Conservation (phyloP, 2,797 vertebrate genomes). For the Chanos chanos region DNA sequence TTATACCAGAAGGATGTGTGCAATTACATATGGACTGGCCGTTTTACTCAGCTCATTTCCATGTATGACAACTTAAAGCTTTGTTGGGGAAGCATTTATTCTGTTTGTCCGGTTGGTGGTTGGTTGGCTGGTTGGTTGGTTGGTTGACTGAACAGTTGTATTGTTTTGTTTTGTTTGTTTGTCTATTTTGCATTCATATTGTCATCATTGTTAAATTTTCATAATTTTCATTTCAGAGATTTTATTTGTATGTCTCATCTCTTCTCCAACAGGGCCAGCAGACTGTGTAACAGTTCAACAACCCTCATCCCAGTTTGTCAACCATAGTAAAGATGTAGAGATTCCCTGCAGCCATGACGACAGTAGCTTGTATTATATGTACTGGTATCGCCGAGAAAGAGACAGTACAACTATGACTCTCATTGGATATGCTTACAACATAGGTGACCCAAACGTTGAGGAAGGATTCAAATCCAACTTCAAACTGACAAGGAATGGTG, state of each 20-base stretch:
- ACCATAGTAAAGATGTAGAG: background rate
- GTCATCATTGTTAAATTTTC: too few relatives aligned
- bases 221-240: background rate
- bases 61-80: too few relatives aligned
- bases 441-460: slow-evolving; percentile 32
- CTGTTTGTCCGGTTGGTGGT: too few relatives aligned
- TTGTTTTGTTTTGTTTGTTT: too few relatives aligned
- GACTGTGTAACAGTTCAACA: slow-evolving; percentile 41
- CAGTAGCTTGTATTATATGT: slow-evolving; percentile 34
- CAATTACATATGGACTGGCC: too few relatives aligned
- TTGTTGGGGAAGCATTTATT: too few relatives aligned
- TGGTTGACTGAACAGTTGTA: too few relatives aligned
- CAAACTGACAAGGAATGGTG: slow-evolving; percentile 10
- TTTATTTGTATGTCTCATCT: background rate
- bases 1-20: too few relatives aligned
- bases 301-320: background rate
- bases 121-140: too few relatives aligned
- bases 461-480: slow-evolving; percentile 39
- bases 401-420: slow-evolving; percentile 8
- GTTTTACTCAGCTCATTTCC: too few relatives aligned
- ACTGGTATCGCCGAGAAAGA: slow-evolving; percentile 57
- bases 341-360: slow-evolving; percentile 52
- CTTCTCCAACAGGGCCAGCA: slow-evolving; percentile 35
- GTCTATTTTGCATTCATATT: too few relatives aligned
- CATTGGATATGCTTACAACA: accelerated